phyloP scores from a whole-genome alignment of 1,140 invertebrate genomes.

The Amyelois transitella region DNA sequence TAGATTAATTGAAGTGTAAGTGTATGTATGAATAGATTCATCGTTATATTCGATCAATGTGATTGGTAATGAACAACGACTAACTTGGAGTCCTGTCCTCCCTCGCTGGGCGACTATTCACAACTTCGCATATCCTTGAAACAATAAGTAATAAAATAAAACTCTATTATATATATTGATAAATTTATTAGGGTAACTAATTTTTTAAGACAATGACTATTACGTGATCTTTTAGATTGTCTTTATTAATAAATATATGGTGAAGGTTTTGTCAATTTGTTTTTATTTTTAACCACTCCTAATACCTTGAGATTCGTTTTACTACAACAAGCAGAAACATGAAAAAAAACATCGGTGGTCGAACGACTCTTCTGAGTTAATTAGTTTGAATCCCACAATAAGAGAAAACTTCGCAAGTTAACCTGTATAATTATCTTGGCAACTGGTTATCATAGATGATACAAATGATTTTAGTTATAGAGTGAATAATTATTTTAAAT shows the following conservation, averaged over 20 bases:
- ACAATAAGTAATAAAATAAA: conserved; percentile 73
- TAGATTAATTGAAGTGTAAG: conserved; percentile 59
- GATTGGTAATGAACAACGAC: conserved; percentile 66
- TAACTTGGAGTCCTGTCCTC: conserved; percentile 49
- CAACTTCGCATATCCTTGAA: conserved; percentile 73
- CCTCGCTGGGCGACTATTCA: conserved; percentile 54
- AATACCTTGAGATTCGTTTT: neutral
- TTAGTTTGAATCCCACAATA: too few relatives aligned
- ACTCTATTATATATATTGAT: conserved; percentile 70
- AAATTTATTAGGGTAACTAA: conserved; percentile 74
- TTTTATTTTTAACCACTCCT: conserved; percentile 44
- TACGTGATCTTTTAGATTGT: conserved; percentile 75
- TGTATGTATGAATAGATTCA: conserved; percentile 59
- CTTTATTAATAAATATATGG: conserved; percentile 75
- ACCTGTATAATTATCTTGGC: too few relatives aligned
- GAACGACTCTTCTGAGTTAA: too few relatives aligned
- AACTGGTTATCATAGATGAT: too few relatives aligned
- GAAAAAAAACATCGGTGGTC: too few relatives aligned
- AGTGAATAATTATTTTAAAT: too few relatives aligned
- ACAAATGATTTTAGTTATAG: too few relatives aligned
- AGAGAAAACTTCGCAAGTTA: too few relatives aligned
- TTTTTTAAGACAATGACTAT: conserved; percentile 73
- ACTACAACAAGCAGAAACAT: too few relatives aligned
- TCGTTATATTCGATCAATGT: conserved; percentile 66
- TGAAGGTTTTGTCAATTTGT: conserved; percentile 71